Conservation (phyloP, 2,888 invertebrate species). For the Lithodes maja region DNA sequence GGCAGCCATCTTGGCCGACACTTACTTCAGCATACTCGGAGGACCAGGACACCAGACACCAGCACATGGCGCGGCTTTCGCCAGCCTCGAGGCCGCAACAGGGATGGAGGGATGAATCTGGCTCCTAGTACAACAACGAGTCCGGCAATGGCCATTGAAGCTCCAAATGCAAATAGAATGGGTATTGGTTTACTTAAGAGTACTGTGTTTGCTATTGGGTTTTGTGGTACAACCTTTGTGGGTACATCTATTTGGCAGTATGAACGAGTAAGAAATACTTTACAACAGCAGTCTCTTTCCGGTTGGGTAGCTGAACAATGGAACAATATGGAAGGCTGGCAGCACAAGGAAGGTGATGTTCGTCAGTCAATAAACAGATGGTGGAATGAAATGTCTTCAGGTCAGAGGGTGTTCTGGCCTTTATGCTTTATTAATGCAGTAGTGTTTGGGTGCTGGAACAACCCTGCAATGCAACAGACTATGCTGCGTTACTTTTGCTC, state of each 20-base stretch:
- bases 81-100: slow-evolving; percentile 43
- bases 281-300: slow-evolving; percentile 39
- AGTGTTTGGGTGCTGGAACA: slow-evolving; percentile 88
- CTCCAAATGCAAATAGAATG: slow-evolving; percentile 37
- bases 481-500: slow-evolving; percentile 92
- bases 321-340: slow-evolving; percentile 64
- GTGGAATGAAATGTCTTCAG: slow-evolving; percentile 85
- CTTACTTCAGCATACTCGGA: neutral
- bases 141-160: neutral
- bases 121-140: slow-evolving; percentile 31
- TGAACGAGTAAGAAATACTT: slow-evolving; percentile 42
- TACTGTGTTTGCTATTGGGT: slow-evolving; percentile 54
- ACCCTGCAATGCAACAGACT: slow-evolving; percentile 81
- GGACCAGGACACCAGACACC: neutral
- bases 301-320: slow-evolving; percentile 57
- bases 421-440: slow-evolving; percentile 85
- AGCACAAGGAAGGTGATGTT: slow-evolving; percentile 71
- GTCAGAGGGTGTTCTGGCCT: slow-evolving; percentile 86
- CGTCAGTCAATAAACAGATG: slow-evolving; percentile 77
- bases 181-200: slow-evolving; percentile 53
- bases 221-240: slow-evolving; percentile 63
- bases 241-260: slow-evolving; percentile 66
- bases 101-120: slow-evolving; percentile 49
- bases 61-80: slow-evolving; percentile 16
- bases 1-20: neutral